A percentile compares a stretch with the other conserved stretches of the same genome.
phyloP scores from a whole-genome alignment of 2,888 invertebrate genomes.

The Phymatocera aterrima region DNA sequence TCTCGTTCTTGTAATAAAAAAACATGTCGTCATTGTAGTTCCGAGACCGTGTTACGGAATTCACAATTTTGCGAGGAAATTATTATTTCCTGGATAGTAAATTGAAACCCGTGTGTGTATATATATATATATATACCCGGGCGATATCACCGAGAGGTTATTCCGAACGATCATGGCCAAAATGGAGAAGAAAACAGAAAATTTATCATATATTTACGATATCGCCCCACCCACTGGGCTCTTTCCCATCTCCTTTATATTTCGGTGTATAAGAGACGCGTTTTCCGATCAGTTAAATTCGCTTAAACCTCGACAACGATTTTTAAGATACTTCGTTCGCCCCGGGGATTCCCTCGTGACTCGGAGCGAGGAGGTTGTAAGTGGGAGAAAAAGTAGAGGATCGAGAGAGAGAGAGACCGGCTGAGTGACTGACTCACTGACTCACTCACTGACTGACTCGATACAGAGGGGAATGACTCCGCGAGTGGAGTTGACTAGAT shows the following conservation, averaged over 20 bases:
- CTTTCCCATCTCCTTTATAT: slow-evolving; percentile 62
- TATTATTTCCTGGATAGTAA: neutral
- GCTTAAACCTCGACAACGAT: slow-evolving; percentile 62
- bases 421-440: slow-evolving; percentile 44
- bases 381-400: slow-evolving; percentile 76
- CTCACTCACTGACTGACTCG: slow-evolving; percentile 44
- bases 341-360: slow-evolving; percentile 22
- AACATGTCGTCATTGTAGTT: too few species aligned
- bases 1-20: too few species aligned
- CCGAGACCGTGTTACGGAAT: too few species aligned
- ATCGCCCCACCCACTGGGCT: too few species aligned
- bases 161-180: too few species aligned
- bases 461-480: slow-evolving; percentile 49
- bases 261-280: slow-evolving; percentile 62
- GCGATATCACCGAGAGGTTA: too few species aligned
- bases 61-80: neutral
- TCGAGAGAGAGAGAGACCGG: slow-evolving; percentile 70
- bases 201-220: too few species aligned
- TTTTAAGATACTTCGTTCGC: slow-evolving; percentile 52
- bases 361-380: slow-evolving; percentile 49
- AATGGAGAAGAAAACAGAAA: too few species aligned
- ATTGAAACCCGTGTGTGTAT: neutral
- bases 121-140: too few species aligned
- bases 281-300: slow-evolving; percentile 70
- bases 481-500: slow-evolving; percentile 65